Percentiles rank a stretch among this genome's conserved stretches.
These are phyloP conservation scores for Neotoma lepida DNA, from an alignment of 2,113 vertebrate species.

Conservation along the genomic window DNA sequence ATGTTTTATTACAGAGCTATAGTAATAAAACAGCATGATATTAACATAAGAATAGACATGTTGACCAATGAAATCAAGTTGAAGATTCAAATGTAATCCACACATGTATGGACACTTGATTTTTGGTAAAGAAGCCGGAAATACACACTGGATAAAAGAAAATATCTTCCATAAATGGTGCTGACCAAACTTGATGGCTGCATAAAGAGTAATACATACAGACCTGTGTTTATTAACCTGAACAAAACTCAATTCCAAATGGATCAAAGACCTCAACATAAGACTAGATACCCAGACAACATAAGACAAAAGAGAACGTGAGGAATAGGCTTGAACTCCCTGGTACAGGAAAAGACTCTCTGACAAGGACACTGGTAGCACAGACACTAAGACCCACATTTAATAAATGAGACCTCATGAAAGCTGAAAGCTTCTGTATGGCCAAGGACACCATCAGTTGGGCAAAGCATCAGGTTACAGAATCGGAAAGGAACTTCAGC, in stretches of 20 bases:
- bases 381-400: neutral
- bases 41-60: neutral
- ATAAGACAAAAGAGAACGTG: neutral
- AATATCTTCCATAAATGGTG: neutral
- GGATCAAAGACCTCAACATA: neutral
- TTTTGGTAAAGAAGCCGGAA: neutral
- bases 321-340: neutral
- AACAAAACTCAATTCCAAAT: neutral
- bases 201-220: neutral
- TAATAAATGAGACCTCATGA: neutral
- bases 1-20: neutral
- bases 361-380: neutral
- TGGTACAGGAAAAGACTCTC: neutral
- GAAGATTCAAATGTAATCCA: neutral
- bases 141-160: neutral
- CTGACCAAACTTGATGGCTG: neutral
- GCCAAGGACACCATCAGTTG: neutral
- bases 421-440: neutral
- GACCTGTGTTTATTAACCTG: neutral
- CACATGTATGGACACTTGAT: neutral
- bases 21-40: neutral
- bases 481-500: neutral
- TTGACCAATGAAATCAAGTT: neutral
- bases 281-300: neutral
- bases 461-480: neutral